Evolutionary conservation across 64 coral and sea anemone species (phyloP).

Genomic region (Exaiptasia diaphana): DNA sequence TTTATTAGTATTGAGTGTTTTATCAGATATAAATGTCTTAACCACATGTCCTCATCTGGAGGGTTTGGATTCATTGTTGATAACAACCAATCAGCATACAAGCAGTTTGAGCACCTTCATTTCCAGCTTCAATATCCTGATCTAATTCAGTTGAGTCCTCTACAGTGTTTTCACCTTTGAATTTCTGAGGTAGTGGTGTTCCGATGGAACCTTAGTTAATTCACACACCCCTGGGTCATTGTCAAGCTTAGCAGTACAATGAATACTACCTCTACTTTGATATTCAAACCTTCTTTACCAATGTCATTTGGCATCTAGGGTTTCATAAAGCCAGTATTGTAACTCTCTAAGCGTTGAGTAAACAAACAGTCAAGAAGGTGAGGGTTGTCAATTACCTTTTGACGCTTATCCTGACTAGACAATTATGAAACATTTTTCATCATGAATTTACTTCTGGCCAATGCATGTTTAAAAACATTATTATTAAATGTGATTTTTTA

Average conservation of each 20-base stretch:
- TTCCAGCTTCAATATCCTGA: constrained; percentile 27
- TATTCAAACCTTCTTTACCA: constrained; percentile 50
- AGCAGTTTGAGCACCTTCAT: constrained; percentile 23
- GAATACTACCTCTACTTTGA: constrained; percentile 43
- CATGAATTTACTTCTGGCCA: constrained; percentile 34
- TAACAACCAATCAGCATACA: constrained; percentile 50
- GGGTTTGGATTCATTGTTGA: constrained; percentile 37
- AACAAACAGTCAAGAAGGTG: constrained; percentile 54
- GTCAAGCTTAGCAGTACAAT: constrained; percentile 21
- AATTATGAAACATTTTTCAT: neutral
- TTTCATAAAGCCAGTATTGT: constrained; percentile 46
- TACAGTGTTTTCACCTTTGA: constrained; percentile 3
- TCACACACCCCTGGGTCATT: constrained; percentile 42
- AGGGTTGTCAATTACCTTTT: constrained; percentile 41
- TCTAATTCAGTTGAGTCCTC: constrained; percentile 13
- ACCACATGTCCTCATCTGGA: constrained; percentile 41
- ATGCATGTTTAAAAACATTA: too few species aligned
- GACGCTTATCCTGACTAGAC: constrained; percentile 13
- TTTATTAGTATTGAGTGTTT: too few species aligned
- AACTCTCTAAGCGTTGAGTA: constrained; percentile 34
- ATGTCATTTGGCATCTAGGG: constrained; percentile 33
- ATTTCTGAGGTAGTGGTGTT: constrained; percentile 31
- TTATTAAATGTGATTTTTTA: too few species aligned
- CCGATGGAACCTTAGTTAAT: constrained; percentile 6
- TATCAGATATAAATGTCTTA: too few species aligned